phyloP scores from a whole-genome alignment of 2,113 vertebrate genomes.

The Centropus bengalensis region DNA sequence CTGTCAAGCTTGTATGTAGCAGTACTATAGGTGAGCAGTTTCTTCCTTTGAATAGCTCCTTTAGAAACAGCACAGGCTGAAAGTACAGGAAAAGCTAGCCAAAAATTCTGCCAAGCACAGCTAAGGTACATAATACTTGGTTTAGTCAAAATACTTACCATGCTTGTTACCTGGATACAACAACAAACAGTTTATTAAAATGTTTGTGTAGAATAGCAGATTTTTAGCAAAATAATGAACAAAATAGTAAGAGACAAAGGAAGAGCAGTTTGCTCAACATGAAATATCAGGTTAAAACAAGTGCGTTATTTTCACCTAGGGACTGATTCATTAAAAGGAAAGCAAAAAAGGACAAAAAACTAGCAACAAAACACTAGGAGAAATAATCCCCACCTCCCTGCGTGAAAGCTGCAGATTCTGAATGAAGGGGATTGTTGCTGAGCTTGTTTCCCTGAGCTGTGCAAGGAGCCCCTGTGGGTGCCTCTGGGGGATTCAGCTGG shows the following conservation, averaged over 20 bases:
- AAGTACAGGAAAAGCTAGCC: slow-evolving; percentile 81
- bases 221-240: slow-evolving; percentile 63
- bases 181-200: slow-evolving; percentile 90
- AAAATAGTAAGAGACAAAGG: slow-evolving; percentile 46
- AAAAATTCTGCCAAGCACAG: slow-evolving; percentile 83
- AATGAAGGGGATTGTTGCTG: background rate
- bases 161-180: slow-evolving; percentile 97
- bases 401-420: background rate
- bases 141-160: slow-evolving; percentile 93
- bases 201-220: slow-evolving; percentile 69
- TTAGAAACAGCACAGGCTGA: slow-evolving; percentile 80
- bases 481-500: background rate
- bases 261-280: slow-evolving; percentile 21
- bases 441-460: background rate
- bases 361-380: background rate
- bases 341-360: background rate
- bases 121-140: slow-evolving; percentile 76
- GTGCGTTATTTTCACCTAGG: slow-evolving; percentile 19
- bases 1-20: slow-evolving; percentile 48
- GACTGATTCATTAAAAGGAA: slow-evolving; percentile 68
- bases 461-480: background rate
- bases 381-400: background rate
- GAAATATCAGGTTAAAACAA: slow-evolving; percentile 34
- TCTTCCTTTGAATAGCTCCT: slow-evolving; percentile 69
- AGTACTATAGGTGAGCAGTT: slow-evolving; percentile 56